A percentile compares a stretch with the other conserved stretches of the same genome.
Conservation (phyloP, 2,888 invertebrate species). For the Germaria angustata region DNA sequence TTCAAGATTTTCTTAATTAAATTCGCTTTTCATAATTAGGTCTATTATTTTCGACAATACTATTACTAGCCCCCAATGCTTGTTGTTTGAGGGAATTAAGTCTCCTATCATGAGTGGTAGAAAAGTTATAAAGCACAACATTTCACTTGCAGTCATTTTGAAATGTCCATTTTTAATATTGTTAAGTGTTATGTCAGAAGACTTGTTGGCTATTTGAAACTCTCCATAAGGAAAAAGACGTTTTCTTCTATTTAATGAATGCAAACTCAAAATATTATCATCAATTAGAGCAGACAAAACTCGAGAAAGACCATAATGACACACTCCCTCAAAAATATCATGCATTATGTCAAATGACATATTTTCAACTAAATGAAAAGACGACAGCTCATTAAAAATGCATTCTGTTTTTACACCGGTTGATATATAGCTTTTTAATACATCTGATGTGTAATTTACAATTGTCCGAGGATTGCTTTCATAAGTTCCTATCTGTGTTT, state of each 20-base stretch:
- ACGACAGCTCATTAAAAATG: slow-evolving; percentile 55
- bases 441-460: slow-evolving; percentile 7
- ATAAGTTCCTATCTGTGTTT: background rate
- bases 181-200: slow-evolving; percentile 32
- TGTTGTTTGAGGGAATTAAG: slow-evolving; percentile 46
- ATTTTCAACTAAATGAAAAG: slow-evolving; percentile 66
- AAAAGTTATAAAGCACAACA: slow-evolving; percentile 46
- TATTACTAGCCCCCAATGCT: slow-evolving; percentile 52
- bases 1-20: slow-evolving; percentile 37
- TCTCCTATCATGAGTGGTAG: slow-evolving; percentile 50
- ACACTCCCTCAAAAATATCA: slow-evolving; percentile 68
- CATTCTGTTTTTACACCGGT: slow-evolving; percentile 59
- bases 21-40: slow-evolving; percentile 27
- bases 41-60: slow-evolving; percentile 54
- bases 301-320: slow-evolving; percentile 64
- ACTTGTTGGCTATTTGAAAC: slow-evolving; percentile 53
- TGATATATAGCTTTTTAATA: background rate
- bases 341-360: slow-evolving; percentile 68
- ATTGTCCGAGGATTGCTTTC: slow-evolving; percentile 24
- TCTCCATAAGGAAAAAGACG: slow-evolving; percentile 64
- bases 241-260: slow-evolving; percentile 65
- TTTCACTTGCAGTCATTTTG: slow-evolving; percentile 66
- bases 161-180: slow-evolving; percentile 53
- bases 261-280: background rate
- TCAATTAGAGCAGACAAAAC: slow-evolving; percentile 53